A percentile compares a stretch with the other conserved stretches of the same genome.
Evolutionary conservation across 2,888 invertebrate genomes (phyloP).

Genomic region (Oasisia sp.): DNA sequence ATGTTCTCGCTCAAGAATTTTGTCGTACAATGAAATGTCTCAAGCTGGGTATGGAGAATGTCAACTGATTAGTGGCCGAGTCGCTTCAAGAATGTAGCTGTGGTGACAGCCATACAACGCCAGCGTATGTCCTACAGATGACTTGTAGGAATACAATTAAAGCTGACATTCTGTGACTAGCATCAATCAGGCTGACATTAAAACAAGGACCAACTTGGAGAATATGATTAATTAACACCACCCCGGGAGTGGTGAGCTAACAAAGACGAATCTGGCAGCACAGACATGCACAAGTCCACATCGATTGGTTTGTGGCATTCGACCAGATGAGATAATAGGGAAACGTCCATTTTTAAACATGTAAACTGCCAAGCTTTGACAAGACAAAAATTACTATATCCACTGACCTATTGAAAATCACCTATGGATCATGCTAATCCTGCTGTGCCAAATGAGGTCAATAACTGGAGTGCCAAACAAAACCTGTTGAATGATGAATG

Average conservation of each 20-base stretch:
- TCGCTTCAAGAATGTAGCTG: not conserved
- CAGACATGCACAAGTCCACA: not conserved
- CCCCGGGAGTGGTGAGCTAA: not conserved
- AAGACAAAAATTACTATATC: not conserved
- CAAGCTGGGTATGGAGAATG: not conserved
- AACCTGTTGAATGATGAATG: not conserved
- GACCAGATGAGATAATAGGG: not conserved
- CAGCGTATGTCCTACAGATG: not conserved
- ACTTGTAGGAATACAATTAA: not conserved
- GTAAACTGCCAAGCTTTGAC: not conserved
- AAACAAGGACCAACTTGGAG: not conserved
- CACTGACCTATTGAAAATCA: not conserved
- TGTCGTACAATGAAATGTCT: not conserved
- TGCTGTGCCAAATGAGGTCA: not conserved
- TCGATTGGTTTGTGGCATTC: not conserved
- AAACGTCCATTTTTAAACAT: not conserved
- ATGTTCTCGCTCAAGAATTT: not conserved
- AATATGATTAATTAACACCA: not conserved
- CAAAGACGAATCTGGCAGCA: not conserved
- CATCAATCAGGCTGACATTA: not conserved
- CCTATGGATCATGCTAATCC: not conserved
- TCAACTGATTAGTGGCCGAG: not conserved
- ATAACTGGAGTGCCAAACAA: not conserved
- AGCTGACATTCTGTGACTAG: not conserved
- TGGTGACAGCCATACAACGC: not conserved